These are phyloP conservation scores for Malaclemys terrapin DNA, from an alignment of 2,113 vertebrate species.

Conservation along the genomic window DNA sequence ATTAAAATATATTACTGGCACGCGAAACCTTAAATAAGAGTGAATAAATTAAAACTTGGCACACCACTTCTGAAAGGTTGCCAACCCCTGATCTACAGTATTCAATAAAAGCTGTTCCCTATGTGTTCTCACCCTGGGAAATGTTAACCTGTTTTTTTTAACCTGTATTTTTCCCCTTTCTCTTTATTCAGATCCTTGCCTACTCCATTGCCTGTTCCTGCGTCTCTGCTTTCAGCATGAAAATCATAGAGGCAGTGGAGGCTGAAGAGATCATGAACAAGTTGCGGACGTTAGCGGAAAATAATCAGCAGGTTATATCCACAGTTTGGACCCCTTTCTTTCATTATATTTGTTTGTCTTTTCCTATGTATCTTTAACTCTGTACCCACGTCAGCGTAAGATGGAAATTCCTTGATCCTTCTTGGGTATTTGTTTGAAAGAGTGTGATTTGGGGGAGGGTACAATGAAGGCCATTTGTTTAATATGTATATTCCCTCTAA, in stretches of 20 bases:
- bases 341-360: background rate
- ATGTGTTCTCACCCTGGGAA: background rate
- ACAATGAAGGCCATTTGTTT: background rate
- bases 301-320: constrained; percentile 90
- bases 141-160: background rate
- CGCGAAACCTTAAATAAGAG: too few species aligned
- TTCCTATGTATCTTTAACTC: background rate
- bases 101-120: background rate
- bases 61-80: too few species aligned
- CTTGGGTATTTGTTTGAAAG: background rate
- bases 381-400: background rate
- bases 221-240: constrained; percentile 88
- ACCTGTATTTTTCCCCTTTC: background rate
- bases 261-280: constrained; percentile 90
- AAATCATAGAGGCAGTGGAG: constrained; percentile 85
- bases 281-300: constrained; percentile 86
- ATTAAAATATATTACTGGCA: too few species aligned
- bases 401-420: background rate
- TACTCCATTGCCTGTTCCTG: constrained; percentile 90
- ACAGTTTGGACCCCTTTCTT: background rate
- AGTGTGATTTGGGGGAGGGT: background rate
- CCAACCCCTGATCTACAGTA: background rate
- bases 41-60: too few species aligned
- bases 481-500: background rate
- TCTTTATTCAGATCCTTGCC: constrained; percentile 85